phyloP scores from a whole-genome alignment of 2,888 invertebrate species.

The Leptura quadrifasciata region DNA sequence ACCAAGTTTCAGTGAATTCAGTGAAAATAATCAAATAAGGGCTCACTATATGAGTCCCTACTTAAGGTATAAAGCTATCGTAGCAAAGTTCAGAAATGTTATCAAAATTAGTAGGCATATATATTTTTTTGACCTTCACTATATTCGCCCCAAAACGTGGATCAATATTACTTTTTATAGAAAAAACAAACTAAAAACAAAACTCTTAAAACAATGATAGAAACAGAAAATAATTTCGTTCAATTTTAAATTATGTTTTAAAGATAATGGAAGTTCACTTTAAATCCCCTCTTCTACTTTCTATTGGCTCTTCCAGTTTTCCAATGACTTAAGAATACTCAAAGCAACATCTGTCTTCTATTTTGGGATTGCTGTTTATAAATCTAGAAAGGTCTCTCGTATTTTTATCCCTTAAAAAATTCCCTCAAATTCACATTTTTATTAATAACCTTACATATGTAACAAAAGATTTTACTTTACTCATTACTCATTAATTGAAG shows the following conservation, averaged over 20 bases:
- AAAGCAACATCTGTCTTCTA: neutral
- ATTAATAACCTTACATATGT: neutral
- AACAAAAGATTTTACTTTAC: neutral
- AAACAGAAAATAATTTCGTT: neutral
- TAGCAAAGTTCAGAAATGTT: neutral
- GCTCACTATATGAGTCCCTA: neutral
- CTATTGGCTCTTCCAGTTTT: neutral
- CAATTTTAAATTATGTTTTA: conserved; percentile 1
- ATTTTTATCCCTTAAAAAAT: conserved; percentile 5
- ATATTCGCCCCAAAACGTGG: neutral
- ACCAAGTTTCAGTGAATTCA: too few relatives aligned
- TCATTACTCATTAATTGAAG: too few relatives aligned
- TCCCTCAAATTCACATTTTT: conserved; percentile 10
- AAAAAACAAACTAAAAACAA: conserved; percentile 1
- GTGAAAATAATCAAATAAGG: neutral
- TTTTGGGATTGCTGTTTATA: neutral
- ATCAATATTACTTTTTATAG: neutral
- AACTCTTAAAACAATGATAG: neutral
- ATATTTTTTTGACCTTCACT: conserved; percentile 5
- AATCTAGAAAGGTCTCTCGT: neutral
- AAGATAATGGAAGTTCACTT: conserved; percentile 6
- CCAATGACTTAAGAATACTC: conserved; percentile 7
- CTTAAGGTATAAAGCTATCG: neutral
- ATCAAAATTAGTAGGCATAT: neutral
- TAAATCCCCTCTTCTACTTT: neutral